A percentile compares a stretch with the other conserved stretches of the same genome.
These are phyloP conservation scores for Hofmannophila pseudospretella DNA, from an alignment of 2,888 invertebrate genomes.

Conservation along the genomic window DNA sequence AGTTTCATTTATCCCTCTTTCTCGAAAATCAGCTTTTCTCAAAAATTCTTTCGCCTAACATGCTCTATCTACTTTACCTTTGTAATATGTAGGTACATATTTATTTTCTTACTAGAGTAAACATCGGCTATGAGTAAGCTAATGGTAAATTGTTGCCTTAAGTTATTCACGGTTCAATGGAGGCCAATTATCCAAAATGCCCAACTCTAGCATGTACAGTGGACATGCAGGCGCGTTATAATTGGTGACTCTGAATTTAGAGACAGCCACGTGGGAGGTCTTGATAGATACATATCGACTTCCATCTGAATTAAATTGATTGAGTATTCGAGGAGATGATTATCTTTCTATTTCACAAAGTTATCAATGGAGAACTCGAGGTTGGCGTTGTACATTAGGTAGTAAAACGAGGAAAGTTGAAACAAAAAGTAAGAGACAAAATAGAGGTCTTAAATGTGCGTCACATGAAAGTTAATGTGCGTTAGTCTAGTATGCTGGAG, in stretches of 20 bases:
- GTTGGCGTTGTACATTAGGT: no score
- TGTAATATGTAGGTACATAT: no score
- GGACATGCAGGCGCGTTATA: constrained; percentile 19
- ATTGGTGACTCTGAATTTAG: constrained; percentile 19
- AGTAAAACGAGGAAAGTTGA: no score
- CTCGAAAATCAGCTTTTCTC: no score
- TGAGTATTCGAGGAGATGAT: constrained; percentile 21
- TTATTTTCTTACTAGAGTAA: not conserved
- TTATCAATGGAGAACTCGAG: constrained; percentile 10
- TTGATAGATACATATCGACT: constrained; percentile 24
- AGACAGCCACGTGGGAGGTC: constrained; percentile 48
- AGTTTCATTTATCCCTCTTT: no score
- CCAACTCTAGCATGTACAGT: constrained; percentile 20
- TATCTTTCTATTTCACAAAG: constrained; percentile 16
- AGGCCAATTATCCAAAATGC: constrained; percentile 43
- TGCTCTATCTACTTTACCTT: no score
- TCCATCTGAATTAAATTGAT: constrained; percentile 34
- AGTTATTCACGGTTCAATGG: constrained; percentile 30
- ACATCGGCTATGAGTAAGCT: constrained; percentile 1
- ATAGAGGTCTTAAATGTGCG: no score
- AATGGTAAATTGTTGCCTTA: constrained; percentile 5
- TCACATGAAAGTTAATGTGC: no score
- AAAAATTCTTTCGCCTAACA: no score
- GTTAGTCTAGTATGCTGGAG: no score
- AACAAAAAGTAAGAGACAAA: no score